Conservation (phyloP, 2,113 vertebrate species). For the Megaceryle torquata region DNA sequence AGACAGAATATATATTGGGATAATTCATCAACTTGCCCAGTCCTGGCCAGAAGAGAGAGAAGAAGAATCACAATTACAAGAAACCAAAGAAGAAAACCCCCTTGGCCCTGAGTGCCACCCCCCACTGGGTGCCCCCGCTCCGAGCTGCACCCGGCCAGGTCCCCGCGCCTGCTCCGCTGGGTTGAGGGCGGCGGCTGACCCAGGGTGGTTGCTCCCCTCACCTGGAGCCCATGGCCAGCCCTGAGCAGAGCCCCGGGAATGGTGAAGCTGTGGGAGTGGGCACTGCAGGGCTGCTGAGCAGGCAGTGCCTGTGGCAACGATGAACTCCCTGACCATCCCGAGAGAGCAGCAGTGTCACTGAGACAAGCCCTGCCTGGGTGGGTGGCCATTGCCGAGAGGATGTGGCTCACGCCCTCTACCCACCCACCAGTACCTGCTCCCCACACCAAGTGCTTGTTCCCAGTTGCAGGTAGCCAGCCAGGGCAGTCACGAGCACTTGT, state of each 20-base stretch:
- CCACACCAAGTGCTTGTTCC: background rate
- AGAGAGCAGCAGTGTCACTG: no score
- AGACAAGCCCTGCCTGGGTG: no score
- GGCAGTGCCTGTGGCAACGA: no score
- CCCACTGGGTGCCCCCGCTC: background rate
- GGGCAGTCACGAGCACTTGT: background rate
- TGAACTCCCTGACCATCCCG: no score
- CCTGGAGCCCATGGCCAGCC: background rate
- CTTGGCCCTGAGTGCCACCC: fast-evolving
- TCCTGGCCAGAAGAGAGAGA: slow-evolving; percentile 42
- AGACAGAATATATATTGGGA: slow-evolving; percentile 76
- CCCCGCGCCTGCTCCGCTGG: fast-evolving
- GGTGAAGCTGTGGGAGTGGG: no score
- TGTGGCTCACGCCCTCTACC: no score
- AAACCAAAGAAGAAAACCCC: background rate
- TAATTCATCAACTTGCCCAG: slow-evolving; percentile 77
- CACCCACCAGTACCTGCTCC: background rate
- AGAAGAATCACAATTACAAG: background rate
- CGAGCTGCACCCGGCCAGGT: fast-evolving
- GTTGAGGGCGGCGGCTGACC: background rate
- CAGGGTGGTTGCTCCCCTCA: background rate
- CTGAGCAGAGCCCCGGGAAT: no score
- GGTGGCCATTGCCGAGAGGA: no score
- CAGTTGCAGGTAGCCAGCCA: background rate
- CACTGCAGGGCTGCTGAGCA: no score